These are phyloP conservation scores for Macropis europaea DNA, from an alignment of 2,888 invertebrate species.

Conservation along the genomic window DNA sequence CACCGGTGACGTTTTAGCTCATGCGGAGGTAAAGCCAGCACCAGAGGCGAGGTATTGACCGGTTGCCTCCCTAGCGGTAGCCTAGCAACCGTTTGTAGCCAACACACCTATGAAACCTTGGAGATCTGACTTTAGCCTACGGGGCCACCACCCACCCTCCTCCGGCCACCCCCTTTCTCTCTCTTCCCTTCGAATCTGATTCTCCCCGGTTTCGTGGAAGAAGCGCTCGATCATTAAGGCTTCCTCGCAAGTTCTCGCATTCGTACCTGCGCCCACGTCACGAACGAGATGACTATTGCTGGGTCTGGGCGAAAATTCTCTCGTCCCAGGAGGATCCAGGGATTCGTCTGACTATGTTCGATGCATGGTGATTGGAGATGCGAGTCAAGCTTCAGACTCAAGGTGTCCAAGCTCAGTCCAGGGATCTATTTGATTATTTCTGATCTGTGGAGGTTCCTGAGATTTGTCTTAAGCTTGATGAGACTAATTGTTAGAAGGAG, in stretches of 20 bases:
- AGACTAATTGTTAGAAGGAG: no score
- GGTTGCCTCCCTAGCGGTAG: conserved; percentile 77
- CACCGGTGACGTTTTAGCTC: conserved; percentile 75
- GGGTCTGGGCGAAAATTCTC: no score
- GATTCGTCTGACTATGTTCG: no score
- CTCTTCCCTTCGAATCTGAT: conserved; percentile 62
- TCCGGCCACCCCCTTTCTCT: conserved; percentile 38
- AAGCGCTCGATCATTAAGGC: conserved; percentile 69
- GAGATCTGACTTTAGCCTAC: conserved; percentile 77
- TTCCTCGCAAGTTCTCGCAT: conserved; percentile 62
- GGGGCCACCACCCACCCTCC: conserved; percentile 50
- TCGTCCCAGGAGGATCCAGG: no score
- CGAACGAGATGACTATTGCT: conserved; percentile 24
- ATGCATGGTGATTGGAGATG: no score
- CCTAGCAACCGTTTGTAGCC: conserved; percentile 78
- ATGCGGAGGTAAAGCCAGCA: conserved; percentile 66
- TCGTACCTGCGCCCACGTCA: conserved; percentile 47
- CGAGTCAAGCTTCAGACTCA: no score
- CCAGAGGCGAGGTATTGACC: conserved; percentile 78
- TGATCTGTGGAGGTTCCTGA: no score
- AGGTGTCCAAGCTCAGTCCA: no score
- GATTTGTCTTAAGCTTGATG: no score
- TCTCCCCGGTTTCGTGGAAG: conserved; percentile 67
- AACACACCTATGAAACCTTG: conserved; percentile 79
- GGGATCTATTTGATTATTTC: no score